phyloP scores from a whole-genome alignment of 2,888 invertebrate species.

The Lymantria monacha region DNA sequence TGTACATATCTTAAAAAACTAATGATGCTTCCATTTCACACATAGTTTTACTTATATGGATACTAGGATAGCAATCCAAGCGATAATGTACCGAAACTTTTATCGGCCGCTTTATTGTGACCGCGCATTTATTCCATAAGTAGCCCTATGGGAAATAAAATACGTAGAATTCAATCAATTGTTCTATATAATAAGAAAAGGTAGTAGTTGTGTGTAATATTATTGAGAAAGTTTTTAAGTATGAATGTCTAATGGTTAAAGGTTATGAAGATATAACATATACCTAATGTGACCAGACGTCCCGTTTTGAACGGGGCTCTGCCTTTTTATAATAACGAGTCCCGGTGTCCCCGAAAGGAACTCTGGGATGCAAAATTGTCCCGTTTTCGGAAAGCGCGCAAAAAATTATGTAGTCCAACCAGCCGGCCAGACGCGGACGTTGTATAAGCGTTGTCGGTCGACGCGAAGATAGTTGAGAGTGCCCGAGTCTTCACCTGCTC shows the following conservation, averaged over 20 bases:
- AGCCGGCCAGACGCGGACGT: too few species aligned
- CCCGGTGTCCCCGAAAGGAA: too few species aligned
- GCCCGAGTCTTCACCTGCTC: too few species aligned
- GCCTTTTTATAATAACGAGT: too few species aligned
- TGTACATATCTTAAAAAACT: constrained; percentile 13
- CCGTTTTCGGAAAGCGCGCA: too few species aligned
- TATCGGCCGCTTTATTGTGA: constrained; percentile 8
- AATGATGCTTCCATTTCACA: constrained; percentile 26
- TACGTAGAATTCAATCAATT: neutral
- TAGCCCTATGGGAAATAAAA: constrained; percentile 14
- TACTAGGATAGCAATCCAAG: constrained; percentile 17
- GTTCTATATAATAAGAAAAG: neutral
- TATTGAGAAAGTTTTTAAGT: neutral
- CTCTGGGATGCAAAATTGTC: too few species aligned
- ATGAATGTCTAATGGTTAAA: neutral
- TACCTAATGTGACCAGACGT: too few species aligned
- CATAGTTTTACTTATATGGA: constrained; percentile 25
- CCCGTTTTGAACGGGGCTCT: too few species aligned
- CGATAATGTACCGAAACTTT: constrained; percentile 18
- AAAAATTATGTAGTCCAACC: too few species aligned
- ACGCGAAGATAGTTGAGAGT: too few species aligned
- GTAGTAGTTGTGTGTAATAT: neutral
- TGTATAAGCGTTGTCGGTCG: too few species aligned
- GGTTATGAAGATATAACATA: too few species aligned
- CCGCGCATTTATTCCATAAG: constrained; percentile 15